Evolutionary conservation across 2,113 vertebrate species (phyloP), one percentile per base, ranked within the genome.

Genomic region (Rutilus rutilus): DNA sequence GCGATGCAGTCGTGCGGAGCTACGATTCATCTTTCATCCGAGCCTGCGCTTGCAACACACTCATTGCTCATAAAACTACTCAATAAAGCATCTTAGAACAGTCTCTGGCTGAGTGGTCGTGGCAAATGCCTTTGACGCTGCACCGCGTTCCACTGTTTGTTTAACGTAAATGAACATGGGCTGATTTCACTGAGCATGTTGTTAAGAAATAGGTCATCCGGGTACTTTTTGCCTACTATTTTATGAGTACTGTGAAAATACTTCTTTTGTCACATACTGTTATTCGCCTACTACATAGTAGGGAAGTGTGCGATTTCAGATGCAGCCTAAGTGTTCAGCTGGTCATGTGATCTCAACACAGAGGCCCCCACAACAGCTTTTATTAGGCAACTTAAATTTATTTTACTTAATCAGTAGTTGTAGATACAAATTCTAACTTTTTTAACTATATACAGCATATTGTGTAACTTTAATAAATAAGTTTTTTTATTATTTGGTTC

Each of bases 71-170:
- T 83, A 54, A 83, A 83, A 73, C 67, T 27, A 54, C 65, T 83
- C 81, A 25, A 83, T 83, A 83, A 71, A 83, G 81, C 67, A 59
- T 73, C 25, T 83, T 67, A n/a, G 30, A 60, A 79, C 82, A 59
- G 50, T 59, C 47, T 59, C 50, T 25, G 67, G 65, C 5, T 83
- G 67, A 83, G 82, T 54, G 50, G 67, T 59, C 21, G 8, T 8
- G 67, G 82, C 36, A 36, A 36, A 73, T 9, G 23, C 65, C 21
- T 25, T 83, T 54, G 27, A 57, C 21, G 30, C 11, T 39, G 14
- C 25, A 69, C 2, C 25, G 7, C 47, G 59, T 78, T 36, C 1
- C 23, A 47, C 47, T 11, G 50, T 74, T 82, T 82, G 64, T 71
- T 83, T 73, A 42, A 83, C 6, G 23, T 59, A 73, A 83, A 59